Evolutionary conservation across 2,113 vertebrate genomes (phyloP).

Genomic region (Sula dactylatra): DNA sequence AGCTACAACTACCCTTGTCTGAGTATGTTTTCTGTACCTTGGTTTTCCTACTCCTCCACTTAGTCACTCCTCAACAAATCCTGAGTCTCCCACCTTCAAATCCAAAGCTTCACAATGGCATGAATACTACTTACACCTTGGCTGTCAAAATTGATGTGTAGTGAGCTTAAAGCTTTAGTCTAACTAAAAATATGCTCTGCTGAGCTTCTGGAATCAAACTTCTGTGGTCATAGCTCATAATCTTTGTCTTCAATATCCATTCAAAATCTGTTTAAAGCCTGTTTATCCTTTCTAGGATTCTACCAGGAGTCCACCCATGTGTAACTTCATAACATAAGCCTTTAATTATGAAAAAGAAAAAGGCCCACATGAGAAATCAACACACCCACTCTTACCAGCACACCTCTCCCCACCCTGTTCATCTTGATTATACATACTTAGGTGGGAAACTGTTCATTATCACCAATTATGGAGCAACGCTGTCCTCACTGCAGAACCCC

Average conservation of each 20-base stretch:
- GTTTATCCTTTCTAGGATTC: conserved; percentile 35
- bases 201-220: background rate
- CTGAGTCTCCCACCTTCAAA: background rate
- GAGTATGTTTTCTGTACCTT: background rate
- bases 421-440: background rate
- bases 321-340: conserved; percentile 7
- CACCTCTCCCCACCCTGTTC: background rate
- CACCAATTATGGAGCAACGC: background rate
- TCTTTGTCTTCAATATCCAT: background rate
- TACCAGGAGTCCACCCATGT: background rate
- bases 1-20: background rate
- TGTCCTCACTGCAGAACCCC: background rate
- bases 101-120: background rate
- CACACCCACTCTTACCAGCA: conserved; percentile 15
- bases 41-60: background rate
- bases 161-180: background rate
- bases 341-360: conserved; percentile 26
- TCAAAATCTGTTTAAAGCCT: background rate
- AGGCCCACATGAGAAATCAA: background rate
- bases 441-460: conserved; percentile 36
- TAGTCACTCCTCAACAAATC: background rate
- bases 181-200: background rate
- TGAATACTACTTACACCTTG: background rate
- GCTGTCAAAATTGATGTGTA: background rate
- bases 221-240: background rate